phyloP scores from a whole-genome alignment of 2,113 vertebrate genomes.

The Notothenia coriiceps region DNA sequence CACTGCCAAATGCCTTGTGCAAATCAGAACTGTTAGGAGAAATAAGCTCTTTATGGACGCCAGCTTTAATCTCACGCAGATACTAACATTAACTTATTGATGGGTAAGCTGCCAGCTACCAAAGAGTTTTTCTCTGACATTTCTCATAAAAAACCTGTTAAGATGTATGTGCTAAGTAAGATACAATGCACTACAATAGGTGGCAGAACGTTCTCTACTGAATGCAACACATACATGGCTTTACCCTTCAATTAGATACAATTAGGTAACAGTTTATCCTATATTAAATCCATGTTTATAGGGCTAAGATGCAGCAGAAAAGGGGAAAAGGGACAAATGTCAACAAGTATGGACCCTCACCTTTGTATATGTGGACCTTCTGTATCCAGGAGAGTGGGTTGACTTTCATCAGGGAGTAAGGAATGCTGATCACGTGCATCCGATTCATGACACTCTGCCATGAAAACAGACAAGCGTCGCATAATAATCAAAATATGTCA shows the following conservation, averaged over 20 bases:
- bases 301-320: neutral
- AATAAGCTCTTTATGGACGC: conserved; percentile 2
- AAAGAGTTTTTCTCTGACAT: neutral
- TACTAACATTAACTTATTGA: neutral
- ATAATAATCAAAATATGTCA: conserved; percentile 18
- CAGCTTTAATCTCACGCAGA: neutral
- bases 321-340: neutral
- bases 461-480: conserved; percentile 37
- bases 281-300: neutral
- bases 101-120: neutral
- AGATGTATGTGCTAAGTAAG: neutral
- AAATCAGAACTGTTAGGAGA: neutral
- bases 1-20: conserved; percentile 2
- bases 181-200: neutral
- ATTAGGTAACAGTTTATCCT: no score
- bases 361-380: conserved; percentile 95
- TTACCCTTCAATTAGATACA: neutral
- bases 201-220: neutral
- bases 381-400: conserved; percentile 99
- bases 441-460: conserved; percentile 94
- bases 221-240: neutral
- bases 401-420: conserved; percentile 97
- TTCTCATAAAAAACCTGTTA: neutral
- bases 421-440: conserved; percentile 96
- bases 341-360: conserved; percentile 71